Base-by-base conservation (phyloP, 2,113 vertebrate species). In the rat (Rattus norvegicus) region DNA sequence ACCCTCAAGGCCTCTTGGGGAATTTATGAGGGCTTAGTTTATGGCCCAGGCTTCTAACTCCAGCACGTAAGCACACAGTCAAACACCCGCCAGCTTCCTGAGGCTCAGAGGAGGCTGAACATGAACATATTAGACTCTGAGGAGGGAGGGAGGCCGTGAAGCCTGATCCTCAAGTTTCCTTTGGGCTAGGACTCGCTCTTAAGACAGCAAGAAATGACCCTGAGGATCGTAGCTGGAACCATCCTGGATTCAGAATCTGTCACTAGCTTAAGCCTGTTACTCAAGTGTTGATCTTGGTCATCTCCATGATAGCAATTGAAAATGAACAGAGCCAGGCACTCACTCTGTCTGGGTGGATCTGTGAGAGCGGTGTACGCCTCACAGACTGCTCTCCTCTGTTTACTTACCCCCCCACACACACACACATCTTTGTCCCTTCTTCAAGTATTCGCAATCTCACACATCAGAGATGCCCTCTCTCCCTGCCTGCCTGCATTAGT, bases 201-300 rank as follows among this genome's bases (percentile, higher is more conserved):
- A 88, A 84, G 63, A 49, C 49, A 94, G 83, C 5, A 49, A 33
- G 73, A 95, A 91, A 54, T 52, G 81, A 65, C 76, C 54, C 10
- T 8, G 73, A 86, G 33, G 52, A 92, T 1, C 22, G 20, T 30
- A 88, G 77, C 36, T 2, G 43, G 63, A 39, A 59, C 43, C 69
- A 14, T 92, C 86, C 28, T 39, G 59, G 80, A 97, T 61, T 20
- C 11, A 87, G n/a, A 77, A 84, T n/a, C 49, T 39, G 87, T 39
- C 36, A 61, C 3, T 69, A 49, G 89, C 65, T 52, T 54, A 93
- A 92, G 72, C 85, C n/a, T 72, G 20, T 67, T 33, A n/a, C 17
- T 36, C 11, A 0, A 49, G 39, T 19, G 19, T 39, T 77, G 13
- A 52, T 39, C 11, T 85, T 49, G 43, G 91, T 52, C 81, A 54